Evolutionary conservation across 2,113 vertebrate species (phyloP).

Genomic region (Salminus brasiliensis): DNA sequence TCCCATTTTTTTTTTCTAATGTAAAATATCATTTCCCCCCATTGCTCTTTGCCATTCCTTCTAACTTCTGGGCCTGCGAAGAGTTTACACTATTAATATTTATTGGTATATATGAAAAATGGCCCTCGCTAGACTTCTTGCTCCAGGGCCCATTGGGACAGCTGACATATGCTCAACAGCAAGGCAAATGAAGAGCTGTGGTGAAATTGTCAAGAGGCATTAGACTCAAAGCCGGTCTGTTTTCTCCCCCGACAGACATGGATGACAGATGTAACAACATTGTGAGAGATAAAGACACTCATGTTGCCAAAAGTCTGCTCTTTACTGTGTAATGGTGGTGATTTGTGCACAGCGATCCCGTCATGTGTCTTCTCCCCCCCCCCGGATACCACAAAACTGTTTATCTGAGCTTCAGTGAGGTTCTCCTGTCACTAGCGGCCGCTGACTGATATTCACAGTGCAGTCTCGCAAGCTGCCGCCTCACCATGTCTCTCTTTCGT

Average conservation of each 20-base stretch:
- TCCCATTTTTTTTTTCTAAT: no score
- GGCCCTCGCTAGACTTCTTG: constrained; percentile 29
- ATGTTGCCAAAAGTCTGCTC: constrained; percentile 17
- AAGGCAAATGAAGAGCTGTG: constrained; percentile 57
- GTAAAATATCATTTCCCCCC: no score
- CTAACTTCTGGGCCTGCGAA: neutral
- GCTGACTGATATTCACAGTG: constrained; percentile 29
- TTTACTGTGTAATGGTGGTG: constrained; percentile 10
- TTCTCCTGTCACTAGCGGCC: constrained; percentile 18
- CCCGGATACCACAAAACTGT: constrained; percentile 5
- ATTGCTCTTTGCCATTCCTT: neutral
- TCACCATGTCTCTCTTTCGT: neutral
- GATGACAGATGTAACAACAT: constrained; percentile 51
- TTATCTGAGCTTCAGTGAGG: constrained; percentile 13
- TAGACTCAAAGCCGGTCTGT: constrained; percentile 55
- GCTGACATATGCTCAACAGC: constrained; percentile 60
- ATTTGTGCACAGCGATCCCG: constrained; percentile 9
- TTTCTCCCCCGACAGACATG: constrained; percentile 45
- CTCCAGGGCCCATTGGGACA: constrained; percentile 41
- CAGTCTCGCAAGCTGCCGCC: constrained; percentile 2
- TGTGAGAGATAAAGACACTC: constrained; percentile 44
- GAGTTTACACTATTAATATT: constrained; percentile 37
- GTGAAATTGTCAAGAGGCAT: constrained; percentile 62
- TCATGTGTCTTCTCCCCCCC: neutral
- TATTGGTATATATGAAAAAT: constrained; percentile 43